A percentile compares a stretch with the other conserved stretches of the same genome.
These are phyloP conservation scores for Ormyrus pomaceus DNA, from an alignment of 2,888 invertebrate species.

Conservation along the genomic window DNA sequence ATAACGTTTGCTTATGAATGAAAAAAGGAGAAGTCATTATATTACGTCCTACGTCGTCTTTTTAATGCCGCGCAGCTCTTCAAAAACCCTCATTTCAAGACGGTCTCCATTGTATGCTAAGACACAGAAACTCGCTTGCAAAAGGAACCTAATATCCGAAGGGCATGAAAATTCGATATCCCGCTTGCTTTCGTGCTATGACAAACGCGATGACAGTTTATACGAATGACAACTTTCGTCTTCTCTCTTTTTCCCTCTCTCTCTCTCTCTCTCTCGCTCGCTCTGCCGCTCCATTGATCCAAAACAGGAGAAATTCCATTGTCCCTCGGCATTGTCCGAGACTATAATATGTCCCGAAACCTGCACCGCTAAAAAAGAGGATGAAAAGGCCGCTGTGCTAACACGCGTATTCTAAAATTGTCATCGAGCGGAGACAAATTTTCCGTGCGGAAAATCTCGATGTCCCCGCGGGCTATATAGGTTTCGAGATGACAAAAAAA, in stretches of 20 bases:
- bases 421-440: slow-evolving; percentile 71
- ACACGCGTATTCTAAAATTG: slow-evolving; percentile 52
- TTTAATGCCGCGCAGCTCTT: slow-evolving; percentile 4
- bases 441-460: slow-evolving; percentile 74
- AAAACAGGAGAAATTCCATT: slow-evolving; percentile 64
- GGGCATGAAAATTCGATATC: slow-evolving; percentile 70
- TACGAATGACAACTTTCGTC: slow-evolving; percentile 60
- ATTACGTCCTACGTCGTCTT: slow-evolving; percentile 25
- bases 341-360: slow-evolving; percentile 67
- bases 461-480: slow-evolving; percentile 68
- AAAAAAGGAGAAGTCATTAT: slow-evolving; percentile 40
- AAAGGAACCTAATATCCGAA: slow-evolving; percentile 52
- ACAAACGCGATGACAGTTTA: slow-evolving; percentile 63
- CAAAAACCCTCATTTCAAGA: slow-evolving; percentile 52
- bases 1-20: slow-evolving; percentile 50
- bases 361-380: slow-evolving; percentile 50
- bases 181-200: slow-evolving; percentile 60
- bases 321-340: slow-evolving; percentile 69
- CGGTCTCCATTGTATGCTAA: slow-evolving; percentile 56
- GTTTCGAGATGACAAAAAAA: slow-evolving; percentile 73
- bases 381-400: slow-evolving; percentile 33
- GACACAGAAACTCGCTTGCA: slow-evolving; percentile 30
- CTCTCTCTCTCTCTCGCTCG: slow-evolving; percentile 5
- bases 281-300: slow-evolving; percentile 58
- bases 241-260: slow-evolving; percentile 12